Conservation (phyloP, 2,113 vertebrate genomes). For the Scatophagus argus region DNA sequence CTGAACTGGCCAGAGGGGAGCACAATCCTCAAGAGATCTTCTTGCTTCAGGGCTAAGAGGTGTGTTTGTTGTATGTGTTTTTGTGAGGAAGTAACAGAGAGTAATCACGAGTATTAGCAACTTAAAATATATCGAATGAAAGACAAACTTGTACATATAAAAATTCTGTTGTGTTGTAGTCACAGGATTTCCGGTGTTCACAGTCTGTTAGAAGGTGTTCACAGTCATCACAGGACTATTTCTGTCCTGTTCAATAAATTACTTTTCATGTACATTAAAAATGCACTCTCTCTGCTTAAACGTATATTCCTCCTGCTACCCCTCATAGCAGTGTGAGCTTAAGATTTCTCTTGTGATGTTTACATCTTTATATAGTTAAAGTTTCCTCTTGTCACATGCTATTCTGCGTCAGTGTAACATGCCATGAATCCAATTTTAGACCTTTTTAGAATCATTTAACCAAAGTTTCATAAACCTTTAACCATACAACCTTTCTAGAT, state of each 20-base stretch:
- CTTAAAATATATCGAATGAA: conserved; percentile 4
- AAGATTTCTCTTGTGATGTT: neutral
- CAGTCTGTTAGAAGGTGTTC: no score
- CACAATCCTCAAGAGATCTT: conserved; percentile 67
- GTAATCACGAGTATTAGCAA: conserved; percentile 30
- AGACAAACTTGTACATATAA: neutral
- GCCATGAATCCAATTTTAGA: neutral
- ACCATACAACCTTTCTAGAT: neutral
- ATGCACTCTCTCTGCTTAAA: neutral
- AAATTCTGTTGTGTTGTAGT: neutral
- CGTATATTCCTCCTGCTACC: neutral
- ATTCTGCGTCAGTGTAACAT: neutral
- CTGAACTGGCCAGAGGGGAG: conserved; percentile 71
- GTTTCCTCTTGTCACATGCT: conserved; percentile 2
- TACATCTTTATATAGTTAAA: neutral
- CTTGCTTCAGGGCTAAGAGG: conserved; percentile 67
- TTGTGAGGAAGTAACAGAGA: conserved; percentile 12
- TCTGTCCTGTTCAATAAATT: neutral
- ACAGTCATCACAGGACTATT: neutral
- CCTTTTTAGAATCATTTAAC: neutral
- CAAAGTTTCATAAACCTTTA: neutral
- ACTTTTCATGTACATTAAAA: conserved; percentile 8
- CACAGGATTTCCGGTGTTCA: neutral
- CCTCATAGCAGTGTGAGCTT: neutral
- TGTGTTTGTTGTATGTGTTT: conserved; percentile 54